phyloP scores from a whole-genome alignment of 2,888 invertebrate genomes.

The Lordiphosa andalusiaca region DNA sequence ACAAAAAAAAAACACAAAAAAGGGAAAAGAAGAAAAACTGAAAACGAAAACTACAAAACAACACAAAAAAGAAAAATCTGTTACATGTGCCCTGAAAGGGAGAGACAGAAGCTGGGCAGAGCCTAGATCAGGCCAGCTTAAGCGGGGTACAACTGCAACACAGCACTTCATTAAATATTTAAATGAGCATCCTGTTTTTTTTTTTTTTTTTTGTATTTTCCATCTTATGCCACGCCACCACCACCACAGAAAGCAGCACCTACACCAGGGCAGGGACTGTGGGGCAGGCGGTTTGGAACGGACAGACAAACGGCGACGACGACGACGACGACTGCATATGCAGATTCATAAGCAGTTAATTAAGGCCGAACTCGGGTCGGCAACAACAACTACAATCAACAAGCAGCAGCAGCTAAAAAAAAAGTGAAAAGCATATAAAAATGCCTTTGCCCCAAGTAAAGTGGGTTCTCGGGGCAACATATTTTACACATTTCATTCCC shows the following conservation, averaged over 20 bases:
- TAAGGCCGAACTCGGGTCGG: constrained; percentile 61
- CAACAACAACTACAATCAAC: constrained; percentile 46
- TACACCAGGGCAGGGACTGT: constrained; percentile 2
- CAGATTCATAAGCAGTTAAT: constrained; percentile 76
- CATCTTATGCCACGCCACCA: constrained; percentile 49
- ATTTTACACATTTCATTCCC: constrained; percentile 76
- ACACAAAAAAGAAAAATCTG: constrained; percentile 47
- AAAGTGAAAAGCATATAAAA: constrained; percentile 47
- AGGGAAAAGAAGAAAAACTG: constrained; percentile 22
- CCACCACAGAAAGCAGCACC: constrained; percentile 42
- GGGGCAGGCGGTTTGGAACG: constrained; percentile 6
- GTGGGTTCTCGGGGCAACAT: constrained; percentile 47
- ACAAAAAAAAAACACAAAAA: constrained; percentile 4
- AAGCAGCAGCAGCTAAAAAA: too few species aligned
- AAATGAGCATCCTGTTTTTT: constrained; percentile 74
- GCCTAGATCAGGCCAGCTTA: constrained; percentile 29
- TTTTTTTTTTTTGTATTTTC: constrained; percentile 56
- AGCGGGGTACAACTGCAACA: constrained; percentile 41
- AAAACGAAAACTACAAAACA: constrained; percentile 49
- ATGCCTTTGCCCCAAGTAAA: constrained; percentile 36
- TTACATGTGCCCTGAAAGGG: constrained; percentile 47
- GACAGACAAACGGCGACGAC: constrained; percentile 26
- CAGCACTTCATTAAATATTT: constrained; percentile 75
- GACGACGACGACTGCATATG: constrained; percentile 39
- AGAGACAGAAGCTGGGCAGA: constrained; percentile 40